phyloP scores from a whole-genome alignment of 2,888 invertebrate genomes.

The Folsomia manolachei region DNA sequence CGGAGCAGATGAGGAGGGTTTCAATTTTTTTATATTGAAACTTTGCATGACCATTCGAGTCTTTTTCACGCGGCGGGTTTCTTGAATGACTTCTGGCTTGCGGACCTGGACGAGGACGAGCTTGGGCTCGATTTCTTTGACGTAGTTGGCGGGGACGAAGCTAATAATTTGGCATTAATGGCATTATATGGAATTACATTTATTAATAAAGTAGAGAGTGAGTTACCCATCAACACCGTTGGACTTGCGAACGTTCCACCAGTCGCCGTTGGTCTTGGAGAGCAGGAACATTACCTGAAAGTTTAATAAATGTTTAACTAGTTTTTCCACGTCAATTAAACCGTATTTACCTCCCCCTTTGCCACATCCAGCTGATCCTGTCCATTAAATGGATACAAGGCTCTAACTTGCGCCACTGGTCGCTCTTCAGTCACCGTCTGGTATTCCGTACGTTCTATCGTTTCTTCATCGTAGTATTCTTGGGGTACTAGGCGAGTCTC shows the following conservation, averaged over 20 bases:
- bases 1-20: background rate
- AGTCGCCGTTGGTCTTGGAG: conserved; percentile 93
- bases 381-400: conserved; percentile 83
- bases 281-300: conserved; percentile 82
- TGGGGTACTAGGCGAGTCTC: conserved; percentile 80
- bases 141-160: conserved; percentile 96
- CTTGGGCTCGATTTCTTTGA: conserved; percentile 84
- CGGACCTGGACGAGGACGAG: conserved; percentile 79
- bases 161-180: too few relatives aligned
- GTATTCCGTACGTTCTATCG: conserved; percentile 78
- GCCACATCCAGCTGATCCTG: conserved; percentile 83
- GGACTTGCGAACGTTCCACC: conserved; percentile 97
- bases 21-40: conserved; percentile 57
- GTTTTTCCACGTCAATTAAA: background rate
- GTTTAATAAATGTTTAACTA: conserved; percentile 19
- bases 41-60: conserved; percentile 82
- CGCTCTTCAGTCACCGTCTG: conserved; percentile 82
- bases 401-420: conserved; percentile 75
- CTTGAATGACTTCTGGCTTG: conserved; percentile 77
- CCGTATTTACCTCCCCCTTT: conserved; percentile 70
- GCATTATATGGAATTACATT: too few relatives aligned
- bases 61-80: conserved; percentile 82
- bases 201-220: too few relatives aligned
- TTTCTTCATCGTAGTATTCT: conserved; percentile 90
- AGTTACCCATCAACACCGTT: conserved; percentile 89